A percentile compares a stretch with the other conserved stretches of the same genome.
phyloP scores from a whole-genome alignment of 2,888 invertebrate genomes.

The Agonopterix subpropinquella region DNA sequence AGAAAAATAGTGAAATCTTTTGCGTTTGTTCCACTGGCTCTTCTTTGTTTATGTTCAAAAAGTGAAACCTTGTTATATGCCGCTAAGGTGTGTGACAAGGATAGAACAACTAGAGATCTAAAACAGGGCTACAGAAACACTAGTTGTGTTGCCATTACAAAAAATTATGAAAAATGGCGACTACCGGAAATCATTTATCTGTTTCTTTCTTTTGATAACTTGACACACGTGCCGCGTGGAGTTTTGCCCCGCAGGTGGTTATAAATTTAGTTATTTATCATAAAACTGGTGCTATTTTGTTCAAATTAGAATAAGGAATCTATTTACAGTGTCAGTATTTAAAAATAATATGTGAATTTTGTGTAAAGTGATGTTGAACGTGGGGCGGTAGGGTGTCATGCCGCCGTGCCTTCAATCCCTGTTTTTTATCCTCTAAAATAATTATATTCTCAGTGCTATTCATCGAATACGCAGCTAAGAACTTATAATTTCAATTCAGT shows the following conservation, averaged over 20 bases:
- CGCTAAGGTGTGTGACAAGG: not conserved
- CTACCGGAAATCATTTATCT: slow-evolving; percentile 53
- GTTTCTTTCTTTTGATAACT: slow-evolving; percentile 68
- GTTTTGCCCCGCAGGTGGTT: slow-evolving; percentile 70
- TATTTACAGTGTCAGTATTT: slow-evolving; percentile 34
- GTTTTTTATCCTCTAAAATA: slow-evolving; percentile 15
- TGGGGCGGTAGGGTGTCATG: slow-evolving; percentile 33
- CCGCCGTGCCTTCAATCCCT: slow-evolving; percentile 29
- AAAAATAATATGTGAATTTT: slow-evolving; percentile 29
- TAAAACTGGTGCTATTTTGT: slow-evolving; percentile 32
- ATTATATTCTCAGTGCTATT: not conserved
- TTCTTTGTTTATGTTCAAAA: too few relatives aligned
- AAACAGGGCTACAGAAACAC: not conserved
- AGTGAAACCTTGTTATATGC: not conserved
- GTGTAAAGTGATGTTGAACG: slow-evolving; percentile 37
- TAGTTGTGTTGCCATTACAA: slow-evolving; percentile 33
- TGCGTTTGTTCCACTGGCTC: too few relatives aligned
- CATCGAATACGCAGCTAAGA: too few relatives aligned
- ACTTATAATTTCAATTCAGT: too few relatives aligned
- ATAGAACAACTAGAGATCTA: not conserved
- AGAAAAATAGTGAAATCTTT: not conserved
- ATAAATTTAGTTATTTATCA: slow-evolving; percentile 39
- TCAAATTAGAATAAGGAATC: slow-evolving; percentile 22
- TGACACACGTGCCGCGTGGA: slow-evolving; percentile 77
- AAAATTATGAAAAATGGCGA: slow-evolving; percentile 50